These are phyloP conservation scores for Xiphophorus birchmanni DNA, from an alignment of 2,797 vertebrate genomes.

Conservation along the genomic window DNA sequence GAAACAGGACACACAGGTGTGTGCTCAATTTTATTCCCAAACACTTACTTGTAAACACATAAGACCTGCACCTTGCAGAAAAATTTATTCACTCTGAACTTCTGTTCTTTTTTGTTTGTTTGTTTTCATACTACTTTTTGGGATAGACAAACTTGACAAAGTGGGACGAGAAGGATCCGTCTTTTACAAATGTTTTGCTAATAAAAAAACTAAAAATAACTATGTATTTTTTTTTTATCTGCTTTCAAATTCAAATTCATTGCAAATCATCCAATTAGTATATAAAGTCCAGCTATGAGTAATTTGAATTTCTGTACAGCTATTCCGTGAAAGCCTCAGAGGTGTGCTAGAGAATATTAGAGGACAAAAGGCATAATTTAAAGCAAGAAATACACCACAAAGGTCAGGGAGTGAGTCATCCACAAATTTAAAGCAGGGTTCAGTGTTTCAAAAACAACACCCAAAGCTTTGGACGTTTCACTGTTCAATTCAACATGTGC, in stretches of 20 bases:
- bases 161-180: not conserved
- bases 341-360: not conserved
- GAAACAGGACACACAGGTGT: slow-evolving; percentile 32
- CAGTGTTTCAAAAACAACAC: not conserved
- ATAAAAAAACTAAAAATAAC: not conserved
- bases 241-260: not conserved
- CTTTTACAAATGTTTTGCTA: not conserved
- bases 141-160: not conserved
- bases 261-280: not conserved
- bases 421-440: not conserved
- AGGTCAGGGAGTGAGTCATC: not conserved
- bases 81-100: not conserved
- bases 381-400: not conserved
- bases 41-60: not conserved
- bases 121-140: not conserved
- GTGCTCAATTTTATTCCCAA: not conserved
- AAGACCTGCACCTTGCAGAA: not conserved
- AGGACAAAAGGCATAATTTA: not conserved
- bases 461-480: not conserved
- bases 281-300: not conserved
- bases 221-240: not conserved
- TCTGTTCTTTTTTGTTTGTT: not conserved
- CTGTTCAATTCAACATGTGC: not conserved
- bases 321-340: not conserved
- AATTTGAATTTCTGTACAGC: not conserved